Base-by-base conservation (phyloP, 2,888 invertebrate genomes). In the Clivina fossor region DNA sequence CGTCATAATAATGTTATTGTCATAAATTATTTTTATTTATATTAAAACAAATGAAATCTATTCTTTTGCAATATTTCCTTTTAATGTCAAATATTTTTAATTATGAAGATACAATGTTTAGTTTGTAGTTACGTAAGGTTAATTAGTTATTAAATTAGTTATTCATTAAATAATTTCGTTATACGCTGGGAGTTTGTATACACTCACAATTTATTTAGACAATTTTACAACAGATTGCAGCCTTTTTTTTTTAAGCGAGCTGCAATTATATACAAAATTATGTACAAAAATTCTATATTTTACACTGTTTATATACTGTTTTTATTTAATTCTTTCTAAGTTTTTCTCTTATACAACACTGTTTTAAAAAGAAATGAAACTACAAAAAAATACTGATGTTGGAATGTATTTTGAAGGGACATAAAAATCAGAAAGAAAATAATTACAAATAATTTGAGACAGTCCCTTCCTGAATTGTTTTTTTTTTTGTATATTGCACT, bases 321-420 rank as follows among this genome's bases (percentile, higher is more conserved):
- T 44, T 26, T 3, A 43, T n/a, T 22, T 19, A 43, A 43, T 43
- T 50, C 15, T 30, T 16, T 41, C n/a, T n/a, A n/a, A n/a, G n/a
- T n/a, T n/a, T n/a, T n/a, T n/a, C n/a, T n/a, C n/a, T n/a, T n/a
- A n/a, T n/a, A n/a, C 11, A 41, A 26, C 9, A 53, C 30, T 41
- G 49, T n/a, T 35, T 35, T 11, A 35, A 35, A 2, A 30, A 30
- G 11, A 30, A 30, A 30, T 3, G 11, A n/a, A 30, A n/a, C 9
- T 9, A 15, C 15, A 13, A 35, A 18, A 40, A 28, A 53, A 53
- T 53, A 53, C 53, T 53, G 51, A 44, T 20, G 44, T n/a, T 53
- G 53, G 53, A 53, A 53, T 53, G 53, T 53, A 53, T 35, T 44
- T 43, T n/a, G n/a, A n/a, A 4, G 35, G 32, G 51, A 43, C 8